phyloP scores from a whole-genome alignment of 2,888 invertebrate species.

The Lycophotia porphyrea region DNA sequence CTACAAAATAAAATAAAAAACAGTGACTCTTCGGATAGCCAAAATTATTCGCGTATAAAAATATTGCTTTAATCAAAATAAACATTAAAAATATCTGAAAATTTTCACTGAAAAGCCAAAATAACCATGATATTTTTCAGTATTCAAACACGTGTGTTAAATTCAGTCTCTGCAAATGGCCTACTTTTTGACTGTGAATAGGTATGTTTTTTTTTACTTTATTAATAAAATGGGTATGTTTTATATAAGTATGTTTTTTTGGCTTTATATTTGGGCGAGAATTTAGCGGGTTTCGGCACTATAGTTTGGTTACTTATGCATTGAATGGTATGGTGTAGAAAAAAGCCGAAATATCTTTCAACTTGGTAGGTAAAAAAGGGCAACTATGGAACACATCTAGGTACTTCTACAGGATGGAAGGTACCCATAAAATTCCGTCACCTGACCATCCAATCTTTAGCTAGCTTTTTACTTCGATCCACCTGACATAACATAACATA shows the following conservation, averaged over 20 bases:
- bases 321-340: conserved; percentile 5
- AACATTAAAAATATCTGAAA: conserved; percentile 20
- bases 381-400: no score
- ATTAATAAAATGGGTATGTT: conserved; percentile 8
- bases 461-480: no score
- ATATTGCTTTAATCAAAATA: conserved; percentile 17
- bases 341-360: background rate
- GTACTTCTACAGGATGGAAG: no score
- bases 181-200: conserved; percentile 39
- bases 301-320: background rate
- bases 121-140: conserved; percentile 17
- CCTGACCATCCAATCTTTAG: no score
- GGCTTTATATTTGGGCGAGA: background rate
- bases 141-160: conserved; percentile 31
- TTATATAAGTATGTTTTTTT: no score
- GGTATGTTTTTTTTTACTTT: background rate
- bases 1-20: background rate
- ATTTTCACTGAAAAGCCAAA: conserved; percentile 16
- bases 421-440: no score
- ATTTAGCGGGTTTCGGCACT: background rate
- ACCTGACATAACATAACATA: no score
- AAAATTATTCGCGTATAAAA: conserved; percentile 17
- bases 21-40: rapidly evolving
- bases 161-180: conserved; percentile 28
- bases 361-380: background rate